Evolutionary conservation across 1,140 invertebrate species (phyloP).

Genomic region (Lordiphosa collinella): DNA sequence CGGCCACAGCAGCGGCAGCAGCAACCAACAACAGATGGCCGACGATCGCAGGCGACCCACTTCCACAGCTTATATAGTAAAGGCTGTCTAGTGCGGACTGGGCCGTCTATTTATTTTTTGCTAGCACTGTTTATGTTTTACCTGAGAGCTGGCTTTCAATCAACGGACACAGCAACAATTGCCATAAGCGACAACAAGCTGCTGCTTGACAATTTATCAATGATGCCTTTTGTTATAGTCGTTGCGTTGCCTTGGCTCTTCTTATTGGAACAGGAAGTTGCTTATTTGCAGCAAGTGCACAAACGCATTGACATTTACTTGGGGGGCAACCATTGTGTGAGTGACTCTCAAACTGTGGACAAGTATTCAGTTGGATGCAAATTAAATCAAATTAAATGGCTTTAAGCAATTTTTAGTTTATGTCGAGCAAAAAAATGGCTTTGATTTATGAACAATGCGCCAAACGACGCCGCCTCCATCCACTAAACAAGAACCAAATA

Average conservation of each 20-base stretch:
- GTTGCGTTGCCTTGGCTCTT: slow-evolving; percentile 22
- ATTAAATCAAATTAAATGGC: slow-evolving; percentile 1
- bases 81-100: slow-evolving; percentile 41
- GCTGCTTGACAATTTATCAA: slow-evolving; percentile 77
- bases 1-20: neutral
- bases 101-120: slow-evolving; percentile 66
- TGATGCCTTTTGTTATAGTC: slow-evolving; percentile 46
- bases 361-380: neutral
- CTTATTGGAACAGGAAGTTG: slow-evolving; percentile 75
- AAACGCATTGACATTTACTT: slow-evolving; percentile 69
- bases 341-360: slow-evolving; percentile 37
- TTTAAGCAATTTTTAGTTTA: neutral
- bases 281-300: slow-evolving; percentile 73
- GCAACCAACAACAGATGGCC: slow-evolving; percentile 62
- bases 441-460: slow-evolving; percentile 30
- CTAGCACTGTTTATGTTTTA: slow-evolving; percentile 59
- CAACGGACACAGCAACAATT: slow-evolving; percentile 48
- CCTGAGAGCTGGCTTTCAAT: slow-evolving; percentile 51
- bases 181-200: slow-evolving; percentile 39
- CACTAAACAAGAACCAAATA: slow-evolving; percentile 50
- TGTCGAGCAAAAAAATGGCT: slow-evolving; percentile 2
- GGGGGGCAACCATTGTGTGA: slow-evolving; percentile 4
- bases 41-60: slow-evolving; percentile 57
- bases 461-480: slow-evolving; percentile 7
- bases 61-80: slow-evolving; percentile 26